Percentiles rank a stretch among this genome's conserved stretches.
Conservation (phyloP, 2,113 vertebrate species). For the Dipodomys merriami region DNA sequence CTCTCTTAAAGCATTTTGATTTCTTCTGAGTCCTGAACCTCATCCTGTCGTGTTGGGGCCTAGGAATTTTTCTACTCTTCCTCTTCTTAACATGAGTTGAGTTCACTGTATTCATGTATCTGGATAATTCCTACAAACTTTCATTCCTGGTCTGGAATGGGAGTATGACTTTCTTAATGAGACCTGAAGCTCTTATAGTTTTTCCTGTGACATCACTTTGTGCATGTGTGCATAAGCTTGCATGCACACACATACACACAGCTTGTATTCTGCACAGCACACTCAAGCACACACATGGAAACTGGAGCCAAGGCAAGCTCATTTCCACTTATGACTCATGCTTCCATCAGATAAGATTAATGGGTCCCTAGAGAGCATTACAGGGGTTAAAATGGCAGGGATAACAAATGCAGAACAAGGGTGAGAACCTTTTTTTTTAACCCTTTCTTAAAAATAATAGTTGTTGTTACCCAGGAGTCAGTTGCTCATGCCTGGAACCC, state of each 20-base stretch:
- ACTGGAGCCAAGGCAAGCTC: constrained; percentile 31
- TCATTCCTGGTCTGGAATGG: neutral
- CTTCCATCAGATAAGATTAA: constrained; percentile 72
- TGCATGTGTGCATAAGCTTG: no score
- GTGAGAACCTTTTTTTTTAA: neutral
- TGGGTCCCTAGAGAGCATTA: constrained; percentile 66
- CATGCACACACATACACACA: neutral
- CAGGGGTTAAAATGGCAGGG: constrained; percentile 58
- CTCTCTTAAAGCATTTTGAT: neutral
- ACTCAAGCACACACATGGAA: constrained; percentile 16
- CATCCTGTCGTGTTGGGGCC: neutral
- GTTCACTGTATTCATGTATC: constrained; percentile 16
- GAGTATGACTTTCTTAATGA: constrained; percentile 25
- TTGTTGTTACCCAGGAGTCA: no score
- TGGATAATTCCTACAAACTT: neutral
- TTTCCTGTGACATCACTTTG: neutral
- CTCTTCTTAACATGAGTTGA: neutral
- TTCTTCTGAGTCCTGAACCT: neutral
- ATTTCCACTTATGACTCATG: constrained; percentile 69
- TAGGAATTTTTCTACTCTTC: neutral
- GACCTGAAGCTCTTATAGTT: constrained; percentile 28
- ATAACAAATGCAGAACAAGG: constrained; percentile 56
- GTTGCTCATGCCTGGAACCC: no score
- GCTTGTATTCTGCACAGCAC: no score
- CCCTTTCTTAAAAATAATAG: constrained; percentile 54